phyloP scores from a whole-genome alignment of 1,140 invertebrate genomes.

The Zaprionus ghesquierei region DNA sequence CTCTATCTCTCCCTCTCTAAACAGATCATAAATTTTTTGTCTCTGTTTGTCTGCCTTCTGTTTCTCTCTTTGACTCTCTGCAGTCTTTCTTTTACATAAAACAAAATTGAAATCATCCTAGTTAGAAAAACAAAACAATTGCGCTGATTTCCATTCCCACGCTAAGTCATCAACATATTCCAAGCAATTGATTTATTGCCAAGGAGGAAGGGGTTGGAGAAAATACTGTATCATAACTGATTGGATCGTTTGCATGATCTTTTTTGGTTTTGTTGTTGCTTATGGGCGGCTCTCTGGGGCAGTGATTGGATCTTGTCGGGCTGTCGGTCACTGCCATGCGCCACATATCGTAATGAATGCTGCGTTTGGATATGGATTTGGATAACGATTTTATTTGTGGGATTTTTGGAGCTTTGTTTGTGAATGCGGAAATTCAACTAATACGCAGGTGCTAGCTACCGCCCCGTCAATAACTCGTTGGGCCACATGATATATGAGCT shows the following conservation, averaged over 20 bases:
- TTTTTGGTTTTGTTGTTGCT: neutral
- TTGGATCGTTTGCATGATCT: constrained; percentile 37
- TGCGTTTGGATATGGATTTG: constrained; percentile 1
- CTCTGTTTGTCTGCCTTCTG: neutral
- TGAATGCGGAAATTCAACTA: constrained; percentile 69
- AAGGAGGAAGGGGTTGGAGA: constrained; percentile 19
- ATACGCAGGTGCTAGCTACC: constrained; percentile 73
- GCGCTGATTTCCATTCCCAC: constrained; percentile 71
- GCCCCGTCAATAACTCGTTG: constrained; percentile 56
- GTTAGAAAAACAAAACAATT: constrained; percentile 49
- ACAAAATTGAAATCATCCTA: neutral
- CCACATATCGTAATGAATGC: neutral
- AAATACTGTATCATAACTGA: constrained; percentile 58
- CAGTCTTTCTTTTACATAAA: neutral
- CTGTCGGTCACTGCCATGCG: neutral
- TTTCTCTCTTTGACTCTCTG: neutral
- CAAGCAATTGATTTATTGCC: constrained; percentile 48
- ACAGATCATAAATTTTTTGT: constrained; percentile 70
- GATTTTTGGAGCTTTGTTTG: constrained; percentile 1
- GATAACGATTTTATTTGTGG: constrained; percentile 7
- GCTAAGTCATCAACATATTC: constrained; percentile 52
- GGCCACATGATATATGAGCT: constrained; percentile 69
- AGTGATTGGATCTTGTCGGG: constrained; percentile 25
- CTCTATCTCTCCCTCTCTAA: constrained; percentile 14
- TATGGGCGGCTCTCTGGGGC: constrained; percentile 33